Evolutionary conservation across 1,140 invertebrate species (phyloP), one percentile per base, ranked within the genome.

Genomic region (Oryctes rhinoceros): DNA sequence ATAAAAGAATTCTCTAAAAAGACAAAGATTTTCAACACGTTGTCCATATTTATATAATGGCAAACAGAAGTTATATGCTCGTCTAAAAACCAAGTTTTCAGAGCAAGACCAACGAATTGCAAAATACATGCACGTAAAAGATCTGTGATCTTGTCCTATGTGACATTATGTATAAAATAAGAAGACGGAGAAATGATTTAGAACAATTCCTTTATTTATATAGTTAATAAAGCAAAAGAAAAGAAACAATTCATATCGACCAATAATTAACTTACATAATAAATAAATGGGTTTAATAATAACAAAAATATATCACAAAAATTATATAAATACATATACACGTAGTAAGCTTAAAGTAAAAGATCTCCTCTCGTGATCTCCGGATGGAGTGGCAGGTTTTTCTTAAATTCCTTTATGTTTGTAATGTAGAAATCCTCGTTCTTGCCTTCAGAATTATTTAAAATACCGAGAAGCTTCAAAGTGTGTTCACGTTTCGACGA

Each of bases 371-470:
- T 30, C 35, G n/a, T 71, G 6, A 71, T 20, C 10, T 30, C 20
- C 35, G 65, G 65, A 30, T 71, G 24, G 11, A 71, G 24, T 20
- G 65, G 65, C 10, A 76, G 15, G 1, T 76, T 15, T 10, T 76
- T 76, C 80, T 53, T 74, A 76, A 77, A 78, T 79, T 80, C 79
- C 30, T 75, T 10, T 39, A 79, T 75, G 20, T 79, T 67, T 18
- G 9, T 74, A 18, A 79, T 44, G 44, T 67, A 79, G 74, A 75
- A 79, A 75, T 79, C 79, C 49, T 79, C 62, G 24, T 20, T 67
- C 39, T 75, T 79, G 10, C 37, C 76, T 74, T 81, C 78, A 3
- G 35, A n/a, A 39, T 49, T 49, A 39, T 76, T 49, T 5, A 47
- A n/a, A n/a, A 6, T 47, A 7, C 75, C 75, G 30, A 76, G 11